Conservation (phyloP, 2,888 invertebrate species). For the Chloroclystis v-ata region DNA sequence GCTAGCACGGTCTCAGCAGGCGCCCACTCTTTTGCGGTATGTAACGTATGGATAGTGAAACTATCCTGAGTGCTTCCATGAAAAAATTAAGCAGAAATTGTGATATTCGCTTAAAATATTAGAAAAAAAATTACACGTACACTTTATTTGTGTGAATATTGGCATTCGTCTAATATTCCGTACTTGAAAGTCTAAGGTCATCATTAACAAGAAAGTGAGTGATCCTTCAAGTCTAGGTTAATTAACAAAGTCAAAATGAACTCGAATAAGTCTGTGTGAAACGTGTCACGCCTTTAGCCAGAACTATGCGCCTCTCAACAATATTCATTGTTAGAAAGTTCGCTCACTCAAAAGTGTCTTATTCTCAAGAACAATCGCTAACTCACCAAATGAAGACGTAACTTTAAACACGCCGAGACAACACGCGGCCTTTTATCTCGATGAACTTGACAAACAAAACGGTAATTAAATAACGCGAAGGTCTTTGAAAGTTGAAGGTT, state of each 20-base stretch:
- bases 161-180: too few species aligned
- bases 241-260: neutral
- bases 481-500: neutral
- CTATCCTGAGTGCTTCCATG: too few species aligned
- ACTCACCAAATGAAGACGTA: conserved; percentile 18
- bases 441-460: neutral
- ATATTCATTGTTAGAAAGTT: conserved; percentile 24
- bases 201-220: too few species aligned
- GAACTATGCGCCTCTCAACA: conserved; percentile 10
- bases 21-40: too few species aligned
- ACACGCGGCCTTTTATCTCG: conserved; percentile 6
- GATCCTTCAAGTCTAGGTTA: neutral
- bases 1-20: neutral
- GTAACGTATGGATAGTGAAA: too few species aligned
- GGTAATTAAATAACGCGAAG: neutral
- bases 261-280: neutral
- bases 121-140: too few species aligned
- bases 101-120: too few species aligned
- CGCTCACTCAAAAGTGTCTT: conserved; percentile 18
- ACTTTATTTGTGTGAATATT: too few species aligned
- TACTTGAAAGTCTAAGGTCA: too few species aligned
- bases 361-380: conserved; percentile 24
- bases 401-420: conserved; percentile 15
- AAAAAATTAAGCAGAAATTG: too few species aligned
- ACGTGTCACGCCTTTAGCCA: neutral